Evolutionary conservation across 2,113 vertebrate species (phyloP), one percentile per base, ranked within the genome.

Genomic region (Arizona elegans): DNA sequence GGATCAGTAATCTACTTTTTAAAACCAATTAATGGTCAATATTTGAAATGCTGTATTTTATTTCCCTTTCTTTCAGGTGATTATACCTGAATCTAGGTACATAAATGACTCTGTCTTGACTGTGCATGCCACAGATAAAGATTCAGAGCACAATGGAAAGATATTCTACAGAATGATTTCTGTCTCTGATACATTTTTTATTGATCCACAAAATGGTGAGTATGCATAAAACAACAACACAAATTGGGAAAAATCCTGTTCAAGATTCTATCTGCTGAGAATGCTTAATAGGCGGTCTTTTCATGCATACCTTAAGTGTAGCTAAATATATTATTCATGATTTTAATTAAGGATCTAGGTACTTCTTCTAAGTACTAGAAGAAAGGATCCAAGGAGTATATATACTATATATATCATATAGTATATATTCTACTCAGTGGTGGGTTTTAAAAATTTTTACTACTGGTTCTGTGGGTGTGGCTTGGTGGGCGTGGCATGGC

Each of bases 151-250:
- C 81, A 98, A 98, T 43, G 97, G 98, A 81, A 95, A 97, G 47
- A 93, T 99, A 96, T 97, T 96, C 87, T 99, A 99, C 96, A 98
- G 97, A 95, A 98, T 99, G 50, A 95, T 99, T 21, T 97, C 98
- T 24, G 97, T 98, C 87, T 93, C 96, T 59, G 96, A 97, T 91
- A 97, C 97, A 53, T 99, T 99, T 94, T 97, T 97, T 92, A 98
- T 99, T 88, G 97, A 98, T 95, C 95, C 96, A 70, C 90, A 96
- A 92, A 98, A 98, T 94, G 99, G 99, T 99, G 97, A 98, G 98
- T 96, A 85, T 87, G 8, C 29, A 59, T 90, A 53, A 86, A 29
- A 24, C 5, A 29, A 47, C 86, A 59, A 17, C 95, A 33, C 91
- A 3, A 24, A 50, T 54, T 53, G 93, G 93, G 53, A 0, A 19